Base-by-base conservation (phyloP, 2,888 invertebrate species). In the Apotomis turbidana region DNA sequence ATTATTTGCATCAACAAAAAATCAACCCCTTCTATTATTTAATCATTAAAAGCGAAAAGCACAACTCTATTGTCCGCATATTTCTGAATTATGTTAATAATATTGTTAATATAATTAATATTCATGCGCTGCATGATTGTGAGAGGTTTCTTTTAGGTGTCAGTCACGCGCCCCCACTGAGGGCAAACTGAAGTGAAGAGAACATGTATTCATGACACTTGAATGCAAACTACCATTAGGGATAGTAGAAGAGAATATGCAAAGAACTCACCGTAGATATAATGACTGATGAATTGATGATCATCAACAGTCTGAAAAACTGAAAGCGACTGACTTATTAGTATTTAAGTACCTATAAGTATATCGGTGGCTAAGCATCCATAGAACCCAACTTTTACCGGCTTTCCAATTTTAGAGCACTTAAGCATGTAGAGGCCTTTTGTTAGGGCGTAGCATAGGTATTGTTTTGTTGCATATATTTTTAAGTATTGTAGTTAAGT, bases 81-180 rank as follows among this genome's bases (percentile, higher is more conserved):
- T 82, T 83, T 78, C 79, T 77, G 77, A 76, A 78, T 76, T 74
- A 75, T 71, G 64, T 84, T 83, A 85, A 86, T 85, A 81, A 74
- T 71, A 83, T 83, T 85, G 83, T 84, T 87, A 86, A 85, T 82
- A 85, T 88, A 90, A 91, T 91, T 90, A 91, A 90, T 91, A 91
- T 91, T 89, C 90, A 90, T 87, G 82, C 87, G 84, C 84, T 84
- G 15, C 15, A 15, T 15, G 84, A 86, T 83, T 85, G 68, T 63
- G 54, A 68, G 38, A 58, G 62, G 63, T 87, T 87, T 87, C 87
- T 87, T 90, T 92, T 87, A 90, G 81, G 79, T 87, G 91, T 91
- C 92, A 90, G 85, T 92, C 92, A 92, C 80, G 74, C 76, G 62
- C 76, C 82, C 85, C 84, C 71, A 80, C 74, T 76, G 70, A 68